phyloP scores from a whole-genome alignment of 2,797 vertebrate species.

The Linurgus olivaceus region DNA sequence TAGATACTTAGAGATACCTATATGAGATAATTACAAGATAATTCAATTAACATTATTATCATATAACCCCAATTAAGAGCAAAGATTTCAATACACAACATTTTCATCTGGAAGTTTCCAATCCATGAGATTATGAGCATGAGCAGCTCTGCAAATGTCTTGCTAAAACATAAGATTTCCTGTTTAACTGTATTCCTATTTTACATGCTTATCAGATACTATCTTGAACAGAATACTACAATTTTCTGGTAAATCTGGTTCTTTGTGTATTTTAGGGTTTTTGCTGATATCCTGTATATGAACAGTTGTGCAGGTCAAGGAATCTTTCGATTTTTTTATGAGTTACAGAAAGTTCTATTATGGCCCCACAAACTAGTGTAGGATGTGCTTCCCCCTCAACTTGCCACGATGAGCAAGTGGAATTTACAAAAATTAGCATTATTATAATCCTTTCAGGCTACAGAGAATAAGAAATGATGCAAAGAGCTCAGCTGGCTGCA shows the following conservation, averaged over 20 bases:
- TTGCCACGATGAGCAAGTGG: background rate
- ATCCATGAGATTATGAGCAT: background rate
- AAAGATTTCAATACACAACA: background rate
- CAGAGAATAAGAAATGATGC: background rate
- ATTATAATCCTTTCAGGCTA: background rate
- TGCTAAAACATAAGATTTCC: background rate
- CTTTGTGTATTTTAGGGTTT: background rate
- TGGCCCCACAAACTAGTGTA: background rate
- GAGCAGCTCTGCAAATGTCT: background rate
- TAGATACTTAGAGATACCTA: background rate
- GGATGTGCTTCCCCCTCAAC: background rate
- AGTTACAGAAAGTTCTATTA: background rate
- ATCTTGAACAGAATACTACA: background rate
- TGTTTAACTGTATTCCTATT: background rate
- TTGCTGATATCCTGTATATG: background rate
- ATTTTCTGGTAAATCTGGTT: background rate
- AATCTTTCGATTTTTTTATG: background rate
- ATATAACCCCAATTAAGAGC: background rate
- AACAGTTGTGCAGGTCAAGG: background rate
- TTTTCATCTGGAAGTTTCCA: background rate
- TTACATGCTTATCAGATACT: background rate
- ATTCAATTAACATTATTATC: background rate
- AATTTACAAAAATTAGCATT: constrained; percentile 8
- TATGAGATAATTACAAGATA: background rate
- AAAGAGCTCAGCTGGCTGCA: background rate